Evolutionary conservation across 2,113 vertebrate genomes (phyloP).

Genomic region (Nymphicus hollandicus): DNA sequence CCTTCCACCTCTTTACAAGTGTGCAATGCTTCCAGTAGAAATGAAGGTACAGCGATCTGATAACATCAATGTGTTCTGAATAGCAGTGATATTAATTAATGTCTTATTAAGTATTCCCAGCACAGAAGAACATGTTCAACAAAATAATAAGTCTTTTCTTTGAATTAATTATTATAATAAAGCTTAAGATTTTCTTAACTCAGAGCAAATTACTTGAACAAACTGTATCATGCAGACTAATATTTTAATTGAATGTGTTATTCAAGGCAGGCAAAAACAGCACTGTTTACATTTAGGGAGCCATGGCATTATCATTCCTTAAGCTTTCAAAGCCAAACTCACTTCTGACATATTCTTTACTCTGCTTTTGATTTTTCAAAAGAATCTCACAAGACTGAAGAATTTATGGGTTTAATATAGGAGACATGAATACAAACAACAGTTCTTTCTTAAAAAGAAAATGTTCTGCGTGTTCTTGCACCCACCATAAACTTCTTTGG

Average conservation of each 20-base stretch:
- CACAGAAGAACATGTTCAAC: background rate
- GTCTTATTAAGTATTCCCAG: conserved; percentile 1
- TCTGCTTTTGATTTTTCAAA: background rate
- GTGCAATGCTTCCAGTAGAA: background rate
- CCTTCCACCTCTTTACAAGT: background rate
- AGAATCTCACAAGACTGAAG: background rate
- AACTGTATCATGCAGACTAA: background rate
- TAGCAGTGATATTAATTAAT: conserved; percentile 14
- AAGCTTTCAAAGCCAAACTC: background rate
- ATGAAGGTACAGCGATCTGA: rapidly evolving
- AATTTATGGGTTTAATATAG: background rate
- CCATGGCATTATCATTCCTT: background rate
- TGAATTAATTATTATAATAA: conserved; percentile 48
- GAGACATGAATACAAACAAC: background rate
- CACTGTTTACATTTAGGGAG: background rate
- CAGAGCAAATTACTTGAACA: conserved; percentile 24
- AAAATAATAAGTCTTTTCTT: conserved; percentile 8
- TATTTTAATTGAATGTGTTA: background rate
- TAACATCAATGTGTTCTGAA: background rate
- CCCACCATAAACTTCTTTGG: background rate
- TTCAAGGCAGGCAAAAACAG: background rate
- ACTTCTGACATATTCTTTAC: background rate
- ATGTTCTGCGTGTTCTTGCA: background rate
- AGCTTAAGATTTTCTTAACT: conserved; percentile 30
- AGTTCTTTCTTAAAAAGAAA: background rate